Conservation (phyloP, 2,888 invertebrate species). For the Cephus pygmeus region DNA sequence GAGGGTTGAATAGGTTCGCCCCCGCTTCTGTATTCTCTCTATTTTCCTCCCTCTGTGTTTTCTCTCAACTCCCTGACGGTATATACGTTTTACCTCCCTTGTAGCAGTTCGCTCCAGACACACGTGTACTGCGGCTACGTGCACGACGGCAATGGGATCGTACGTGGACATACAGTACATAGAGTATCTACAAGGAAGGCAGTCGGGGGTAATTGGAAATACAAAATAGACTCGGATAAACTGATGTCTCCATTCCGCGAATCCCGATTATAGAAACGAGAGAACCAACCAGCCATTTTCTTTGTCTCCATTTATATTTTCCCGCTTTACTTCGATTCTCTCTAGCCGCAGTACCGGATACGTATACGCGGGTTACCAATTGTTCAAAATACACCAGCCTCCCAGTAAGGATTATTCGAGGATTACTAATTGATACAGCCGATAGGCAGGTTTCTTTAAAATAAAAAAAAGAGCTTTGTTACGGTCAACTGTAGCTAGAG, state of each 20-base stretch:
- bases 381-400: not conserved
- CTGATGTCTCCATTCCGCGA: constrained; percentile 44
- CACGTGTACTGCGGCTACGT: not conserved
- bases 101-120: not conserved
- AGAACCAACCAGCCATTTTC: not conserved
- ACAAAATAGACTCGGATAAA: constrained; percentile 46
- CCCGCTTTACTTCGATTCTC: not conserved
- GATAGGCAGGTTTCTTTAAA: not conserved
- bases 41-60: constrained; percentile 16
- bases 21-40: constrained; percentile 19
- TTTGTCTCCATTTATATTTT: not conserved
- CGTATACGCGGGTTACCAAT: not conserved
- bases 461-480: not conserved
- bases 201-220: constrained; percentile 44
- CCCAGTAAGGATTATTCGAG: not conserved
- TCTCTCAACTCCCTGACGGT: constrained; percentile 18
- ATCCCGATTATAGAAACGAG: constrained; percentile 27
- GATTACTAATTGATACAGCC: not conserved
- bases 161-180: not conserved
- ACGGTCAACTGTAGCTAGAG: not conserved
- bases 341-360: not conserved
- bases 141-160: not conserved
- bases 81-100: not conserved
- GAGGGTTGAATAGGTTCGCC: not conserved
- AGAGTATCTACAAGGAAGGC: not conserved